Evolutionary conservation across 2,888 invertebrate genomes (phyloP), one percentile per base, ranked within the genome.

Genomic region (Exocentrus adspersus): DNA sequence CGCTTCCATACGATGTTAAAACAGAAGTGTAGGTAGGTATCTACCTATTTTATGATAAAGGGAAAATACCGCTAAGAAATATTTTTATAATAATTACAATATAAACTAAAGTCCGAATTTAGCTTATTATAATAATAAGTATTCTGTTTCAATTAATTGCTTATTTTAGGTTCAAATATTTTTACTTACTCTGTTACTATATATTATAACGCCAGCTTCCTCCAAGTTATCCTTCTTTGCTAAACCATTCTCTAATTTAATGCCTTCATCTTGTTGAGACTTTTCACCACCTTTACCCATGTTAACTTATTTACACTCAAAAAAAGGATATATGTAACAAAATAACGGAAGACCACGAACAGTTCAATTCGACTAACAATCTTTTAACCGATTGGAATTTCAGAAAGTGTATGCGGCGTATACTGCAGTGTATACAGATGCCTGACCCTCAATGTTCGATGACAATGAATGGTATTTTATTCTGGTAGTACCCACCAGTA

Each of bases 271-370:
- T 10, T 66, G 56, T 52, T 67, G 68, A 19, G 71, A 64, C 51
- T 72, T 74, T 60, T 75, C 73, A 16, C 76, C 74, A 42, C 76
- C 76, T 68, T 75, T 74, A 5, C 76, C 76, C 76, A 76, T 76
- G 51, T 66, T 68, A 45, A 41, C 2, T 37, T 37, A 10, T 37
- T n/a, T n/a, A n/a, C n/a, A n/a, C n/a, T n/a, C n/a, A n/a, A n/a
- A n/a, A n/a, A n/a, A n/a, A n/a, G n/a, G n/a, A n/a, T n/a, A n/a
- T n/a, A n/a, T n/a, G n/a, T n/a, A n/a, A n/a, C n/a, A n/a, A n/a
- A n/a, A n/a, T n/a, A n/a, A n/a, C 37, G 10, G n/a, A 3, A 24
- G 6, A 30, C 28, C 9, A n/a, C 1, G 14, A 37, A 24, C 24
- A 24, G 24, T 24, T 24, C 24, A 24, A 37, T n/a, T 37, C 1